Conservation (phyloP, 2,888 invertebrate genomes). For the Apamea epomidion region DNA sequence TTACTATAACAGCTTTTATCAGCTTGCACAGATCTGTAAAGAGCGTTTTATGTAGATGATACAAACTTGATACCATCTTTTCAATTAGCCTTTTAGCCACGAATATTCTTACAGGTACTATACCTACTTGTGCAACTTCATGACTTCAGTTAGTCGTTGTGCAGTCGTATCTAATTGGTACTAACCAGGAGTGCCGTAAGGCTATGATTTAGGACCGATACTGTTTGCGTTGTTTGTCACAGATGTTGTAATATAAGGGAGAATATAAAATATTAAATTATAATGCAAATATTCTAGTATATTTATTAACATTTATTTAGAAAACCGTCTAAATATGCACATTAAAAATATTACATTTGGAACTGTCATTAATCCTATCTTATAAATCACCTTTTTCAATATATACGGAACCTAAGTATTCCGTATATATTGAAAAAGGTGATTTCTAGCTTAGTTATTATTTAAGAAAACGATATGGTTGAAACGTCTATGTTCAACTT, state of each 20-base stretch:
- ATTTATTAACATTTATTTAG: slow-evolving; percentile 3
- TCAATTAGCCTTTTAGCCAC: no score
- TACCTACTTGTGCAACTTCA: not conserved
- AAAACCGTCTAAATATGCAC: not conserved
- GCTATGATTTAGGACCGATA: no score
- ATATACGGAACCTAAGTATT: not conserved
- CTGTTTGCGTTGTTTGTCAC: no score
- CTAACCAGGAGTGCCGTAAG: no score
- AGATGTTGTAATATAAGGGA: not conserved
- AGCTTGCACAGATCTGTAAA: not conserved
- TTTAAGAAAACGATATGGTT: not conserved
- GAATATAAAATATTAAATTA: not conserved
- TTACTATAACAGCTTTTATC: not conserved
- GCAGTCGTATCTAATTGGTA: not conserved
- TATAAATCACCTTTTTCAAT: not conserved
- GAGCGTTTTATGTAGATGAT: not conserved
- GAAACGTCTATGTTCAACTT: slow-evolving; percentile 12
- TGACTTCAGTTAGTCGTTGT: no score
- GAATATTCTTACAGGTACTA: not conserved
- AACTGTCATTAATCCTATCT: not conserved
- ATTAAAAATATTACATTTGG: not conserved
- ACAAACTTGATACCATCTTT: not conserved
- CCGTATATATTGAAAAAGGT: no score
- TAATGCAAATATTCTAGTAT: not conserved
- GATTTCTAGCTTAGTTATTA: not conserved